Evolutionary conservation across 1,140 invertebrate genomes (phyloP).

Genomic region (Anoplolepis gracilipes): DNA sequence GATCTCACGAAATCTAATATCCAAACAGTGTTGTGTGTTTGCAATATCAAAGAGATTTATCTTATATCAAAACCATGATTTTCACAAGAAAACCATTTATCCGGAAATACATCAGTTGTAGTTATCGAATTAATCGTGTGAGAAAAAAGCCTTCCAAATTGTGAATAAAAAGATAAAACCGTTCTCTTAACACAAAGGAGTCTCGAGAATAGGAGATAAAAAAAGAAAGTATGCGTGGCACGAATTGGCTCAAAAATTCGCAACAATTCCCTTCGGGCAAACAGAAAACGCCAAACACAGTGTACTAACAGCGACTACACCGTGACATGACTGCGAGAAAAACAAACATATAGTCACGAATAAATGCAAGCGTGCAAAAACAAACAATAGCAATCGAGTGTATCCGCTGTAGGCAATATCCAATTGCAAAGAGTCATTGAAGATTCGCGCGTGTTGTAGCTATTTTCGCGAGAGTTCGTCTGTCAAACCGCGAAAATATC

Average conservation of each 20-base stretch:
- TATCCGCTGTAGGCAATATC: conserved; percentile 25
- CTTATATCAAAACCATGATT: not conserved
- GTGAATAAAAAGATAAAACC: conserved; percentile 7
- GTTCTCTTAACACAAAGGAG: conserved; percentile 17
- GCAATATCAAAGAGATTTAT: conserved; percentile 18
- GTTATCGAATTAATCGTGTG: not conserved
- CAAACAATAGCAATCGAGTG: conserved; percentile 53
- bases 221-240: not conserved
- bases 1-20: conserved; percentile 36
- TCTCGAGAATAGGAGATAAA: conserved; percentile 29
- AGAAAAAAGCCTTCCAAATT: not conserved
- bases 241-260: conserved; percentile 39
- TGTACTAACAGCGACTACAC: conserved; percentile 28
- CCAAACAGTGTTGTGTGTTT: conserved; percentile 2
- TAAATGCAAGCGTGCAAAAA: conserved; percentile 37
- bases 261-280: conserved; percentile 20
- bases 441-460: not conserved
- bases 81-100: not conserved
- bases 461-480: not conserved
- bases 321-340: not conserved
- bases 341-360: conserved; percentile 19
- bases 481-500: not conserved
- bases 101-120: not conserved
- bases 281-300: conserved; percentile 17
- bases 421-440: conserved; percentile 11